These are phyloP conservation scores for Leptosomus discolor DNA, from an alignment of 2,113 vertebrate genomes.

Conservation along the genomic window DNA sequence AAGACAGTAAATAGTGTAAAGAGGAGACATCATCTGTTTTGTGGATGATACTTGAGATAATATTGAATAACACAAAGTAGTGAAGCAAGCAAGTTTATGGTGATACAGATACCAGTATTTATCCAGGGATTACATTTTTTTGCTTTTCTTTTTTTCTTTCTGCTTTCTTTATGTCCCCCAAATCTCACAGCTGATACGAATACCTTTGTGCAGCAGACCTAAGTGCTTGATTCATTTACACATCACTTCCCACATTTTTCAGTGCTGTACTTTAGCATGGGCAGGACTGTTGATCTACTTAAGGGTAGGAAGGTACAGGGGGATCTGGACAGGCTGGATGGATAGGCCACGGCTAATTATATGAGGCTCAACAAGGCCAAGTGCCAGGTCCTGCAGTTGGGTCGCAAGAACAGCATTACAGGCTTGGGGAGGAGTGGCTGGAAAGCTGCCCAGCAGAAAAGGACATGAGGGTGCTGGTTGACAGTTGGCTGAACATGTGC, in stretches of 20 bases:
- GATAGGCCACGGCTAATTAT: fast-evolving
- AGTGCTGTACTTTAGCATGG: neutral
- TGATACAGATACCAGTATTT: neutral
- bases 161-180: neutral
- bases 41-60: neutral
- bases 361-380: neutral
- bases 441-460: neutral
- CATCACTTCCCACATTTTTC: neutral
- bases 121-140: neutral
- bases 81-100: neutral
- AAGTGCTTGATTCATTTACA: neutral
- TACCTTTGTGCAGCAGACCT: fast-evolving
- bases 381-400: neutral
- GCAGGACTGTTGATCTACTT: neutral
- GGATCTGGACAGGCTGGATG: neutral
- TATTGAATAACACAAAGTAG: neutral
- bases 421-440: neutral
- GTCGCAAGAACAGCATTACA: neutral
- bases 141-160: neutral
- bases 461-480: fast-evolving
- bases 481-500: neutral
- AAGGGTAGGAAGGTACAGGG: neutral
- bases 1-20: neutral
- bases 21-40: fast-evolving
- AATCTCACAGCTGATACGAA: neutral